Evolutionary conservation across 2,113 vertebrate genomes (phyloP), one percentile per base, ranked within the genome.

Genomic region (Oncorhynchus nerka): DNA sequence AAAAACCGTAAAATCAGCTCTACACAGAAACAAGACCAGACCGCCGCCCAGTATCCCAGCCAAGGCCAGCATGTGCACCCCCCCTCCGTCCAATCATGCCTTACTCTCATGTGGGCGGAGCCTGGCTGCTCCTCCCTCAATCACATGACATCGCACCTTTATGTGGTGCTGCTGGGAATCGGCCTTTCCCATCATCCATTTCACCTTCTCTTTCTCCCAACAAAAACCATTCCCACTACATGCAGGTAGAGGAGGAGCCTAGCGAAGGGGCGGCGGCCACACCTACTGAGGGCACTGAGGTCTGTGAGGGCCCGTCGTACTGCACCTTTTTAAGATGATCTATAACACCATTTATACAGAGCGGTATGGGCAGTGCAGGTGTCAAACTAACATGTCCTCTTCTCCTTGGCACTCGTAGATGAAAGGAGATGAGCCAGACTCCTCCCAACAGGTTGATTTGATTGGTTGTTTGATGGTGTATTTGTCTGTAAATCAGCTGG

Each of bases 251-350:
- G 86, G 88, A 87, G 93, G 92, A 95, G 87, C 85, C 91, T 73
- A 91, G 89, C 86, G 81, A 72, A 84, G 92, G 88, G 83, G 82
- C 88, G 77, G 84, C 78, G 49, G 91, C 59, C 81, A 83, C 78
- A 62, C 81, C 75, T 76, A 65, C 81, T 71, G 91, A 97, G 96
- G 95, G 96, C 94, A 67, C 81, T 73, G 91, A 97, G 96, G 95
- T 96, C 94, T 94, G 95, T 96, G 91, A 92, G 89, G 51, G 85
- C 55, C 83, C 81, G 89, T 84, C 86, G 88, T 91, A 78, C 79
- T 81, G 83, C 51, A 84, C 28, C 65, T 32, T 26, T 71, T 71
- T 62, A 69, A 67, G 32, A 32, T 68, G 22, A 9, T 73, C 19
- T 51, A 26, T 48, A 39, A 19, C 26, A 24, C 34, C 7, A 22